These are phyloP conservation scores for Nothobranchius kuhntae DNA, from an alignment of 2,113 vertebrate species.

Conservation along the genomic window DNA sequence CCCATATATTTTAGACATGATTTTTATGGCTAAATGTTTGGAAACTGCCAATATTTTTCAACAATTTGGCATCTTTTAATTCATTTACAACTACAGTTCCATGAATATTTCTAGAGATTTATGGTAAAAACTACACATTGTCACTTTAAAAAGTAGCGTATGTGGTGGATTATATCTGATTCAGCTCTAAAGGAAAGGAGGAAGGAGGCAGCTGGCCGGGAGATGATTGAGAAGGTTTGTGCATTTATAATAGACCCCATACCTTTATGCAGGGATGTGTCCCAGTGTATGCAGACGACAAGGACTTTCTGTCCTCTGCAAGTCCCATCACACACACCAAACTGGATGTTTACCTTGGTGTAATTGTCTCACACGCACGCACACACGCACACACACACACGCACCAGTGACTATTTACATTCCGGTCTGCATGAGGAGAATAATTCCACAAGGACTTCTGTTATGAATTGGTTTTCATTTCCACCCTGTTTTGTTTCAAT, in stretches of 20 bases:
- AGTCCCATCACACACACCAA: slow-evolving; percentile 7
- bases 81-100: no score
- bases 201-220: slow-evolving; percentile 7
- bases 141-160: no score
- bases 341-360: slow-evolving; percentile 23
- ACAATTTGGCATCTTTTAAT: no score
- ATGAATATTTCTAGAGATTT: no score
- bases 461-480: slow-evolving; percentile 39
- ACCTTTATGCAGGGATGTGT: slow-evolving; percentile 53
- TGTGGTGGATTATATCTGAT: neutral
- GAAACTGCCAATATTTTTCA: no score
- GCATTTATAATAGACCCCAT: slow-evolving; percentile 43
- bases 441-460: slow-evolving; percentile 39
- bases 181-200: slow-evolving; percentile 19
- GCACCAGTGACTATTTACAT: slow-evolving; percentile 41
- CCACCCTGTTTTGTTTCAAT: slow-evolving; percentile 20
- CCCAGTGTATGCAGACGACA: slow-evolving; percentile 42
- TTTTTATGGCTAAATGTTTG: no score
- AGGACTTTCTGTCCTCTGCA: slow-evolving; percentile 68
- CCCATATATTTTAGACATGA: no score
- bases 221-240: slow-evolving; percentile 17
- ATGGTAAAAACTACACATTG: no score
- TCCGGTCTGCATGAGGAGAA: slow-evolving; percentile 3
- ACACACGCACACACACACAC: no score
- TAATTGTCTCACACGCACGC: slow-evolving; percentile 17